phyloP scores from a whole-genome alignment of 2,888 invertebrate species.

The Latrodectus hesperus region DNA sequence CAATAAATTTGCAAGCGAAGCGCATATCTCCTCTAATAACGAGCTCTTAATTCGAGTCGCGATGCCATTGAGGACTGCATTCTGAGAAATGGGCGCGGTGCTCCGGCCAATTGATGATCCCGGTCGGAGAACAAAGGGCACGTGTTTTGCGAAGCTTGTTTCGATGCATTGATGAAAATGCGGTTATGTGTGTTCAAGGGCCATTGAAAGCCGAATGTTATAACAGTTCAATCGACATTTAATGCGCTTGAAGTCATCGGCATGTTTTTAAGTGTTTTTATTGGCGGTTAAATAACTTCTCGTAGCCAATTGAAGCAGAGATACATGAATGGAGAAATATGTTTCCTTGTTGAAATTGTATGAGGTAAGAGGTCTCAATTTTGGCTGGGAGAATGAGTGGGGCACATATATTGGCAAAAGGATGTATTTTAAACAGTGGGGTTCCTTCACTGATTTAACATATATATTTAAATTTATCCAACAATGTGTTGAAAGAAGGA shows the following conservation, averaged over 20 bases:
- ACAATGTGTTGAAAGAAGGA: no score
- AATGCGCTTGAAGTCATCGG: neutral
- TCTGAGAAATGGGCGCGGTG: neutral
- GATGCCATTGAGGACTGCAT: neutral
- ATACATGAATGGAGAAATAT: no score
- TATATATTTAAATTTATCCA: no score
- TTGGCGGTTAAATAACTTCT: neutral
- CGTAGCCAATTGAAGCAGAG: no score
- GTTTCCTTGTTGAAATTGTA: no score
- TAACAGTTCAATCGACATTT: neutral
- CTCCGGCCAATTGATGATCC: neutral
- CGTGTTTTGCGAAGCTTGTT: slow-evolving; percentile 5
- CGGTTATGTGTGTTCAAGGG: neutral
- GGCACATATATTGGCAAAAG: no score
- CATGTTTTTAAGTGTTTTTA: neutral
- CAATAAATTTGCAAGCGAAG: neutral
- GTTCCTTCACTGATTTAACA: no score
- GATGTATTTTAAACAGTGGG: no score
- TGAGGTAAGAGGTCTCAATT: no score
- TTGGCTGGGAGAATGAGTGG: no score
- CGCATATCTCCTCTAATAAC: neutral
- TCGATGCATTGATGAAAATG: neutral
- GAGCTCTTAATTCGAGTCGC: neutral
- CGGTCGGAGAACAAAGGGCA: slow-evolving; percentile 7
- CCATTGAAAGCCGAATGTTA: neutral